Base-by-base conservation (phyloP, 2,888 invertebrate genomes). In the Andrena trimmerana region DNA sequence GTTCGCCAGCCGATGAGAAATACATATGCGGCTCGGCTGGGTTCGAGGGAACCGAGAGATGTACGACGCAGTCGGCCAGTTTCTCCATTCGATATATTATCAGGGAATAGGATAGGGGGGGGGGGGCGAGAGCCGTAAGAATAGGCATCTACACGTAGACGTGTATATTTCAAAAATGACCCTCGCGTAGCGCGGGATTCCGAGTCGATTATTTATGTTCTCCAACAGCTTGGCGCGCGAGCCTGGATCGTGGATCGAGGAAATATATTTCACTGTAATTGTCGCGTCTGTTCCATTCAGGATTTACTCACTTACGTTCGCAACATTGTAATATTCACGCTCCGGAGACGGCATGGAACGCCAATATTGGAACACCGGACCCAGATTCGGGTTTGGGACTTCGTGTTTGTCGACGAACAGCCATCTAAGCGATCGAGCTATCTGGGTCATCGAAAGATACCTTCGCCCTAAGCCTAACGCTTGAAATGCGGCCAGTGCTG, bases 61-160 rank as follows among this genome's bases (percentile, higher is more conserved):
- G 52, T 79, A 83, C 72, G 81, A 76, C 71, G 62, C 78, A 78
- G 80, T 83, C 83, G 81, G 85, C 65, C 80, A 73, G 69, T 71
- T 76, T 57, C 76, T 82, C 80, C 66, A 82, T 85, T 80, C 89
- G 79, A 88, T 88, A 86, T 84, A 86, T 86, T 88, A 87, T 84
- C 69, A 42, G 67, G 78, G 78, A 76, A 74, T 76, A 24, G 66
- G 66, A 78, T 65, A 33, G 59, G 42, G 62, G 62, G 42, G 62
- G 62, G 16, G 20, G 33, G 13, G 33, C n/a, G 68, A 33, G 59
- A 71, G 50, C 71, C 50, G 67, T 33, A 79, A 82, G 68, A 78
- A 75, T 71, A 82, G 75, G 73, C 48, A 71, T 54, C 60, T 52
- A 20, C 59, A 36, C 65, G 36, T 59, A 48, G 31, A 63, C 48